Percentiles rank a stretch among this genome's conserved stretches.
Evolutionary conservation across 1,140 invertebrate genomes (phyloP).

Genomic region (Tetraneura akinire): DNA sequence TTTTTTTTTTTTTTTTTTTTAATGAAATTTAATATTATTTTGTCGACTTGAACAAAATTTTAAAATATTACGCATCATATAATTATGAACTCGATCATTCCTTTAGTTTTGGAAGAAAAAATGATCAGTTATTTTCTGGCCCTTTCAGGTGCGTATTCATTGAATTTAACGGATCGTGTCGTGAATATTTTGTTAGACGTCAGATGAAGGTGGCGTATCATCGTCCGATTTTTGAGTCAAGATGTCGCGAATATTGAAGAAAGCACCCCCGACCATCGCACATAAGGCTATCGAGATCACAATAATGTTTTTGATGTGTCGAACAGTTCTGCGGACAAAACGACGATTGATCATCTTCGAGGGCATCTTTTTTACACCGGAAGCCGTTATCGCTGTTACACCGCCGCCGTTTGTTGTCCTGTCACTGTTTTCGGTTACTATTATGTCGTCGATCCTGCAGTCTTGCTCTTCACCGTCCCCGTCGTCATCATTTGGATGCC

Average conservation of each 20-base stretch:
- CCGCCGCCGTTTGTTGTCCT: not conserved
- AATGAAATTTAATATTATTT: too few relatives aligned
- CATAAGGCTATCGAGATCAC: not conserved
- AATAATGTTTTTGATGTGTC: not conserved
- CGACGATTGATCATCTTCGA: not conserved
- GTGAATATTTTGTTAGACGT: not conserved
- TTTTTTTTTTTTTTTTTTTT: not conserved
- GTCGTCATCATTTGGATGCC: not conserved
- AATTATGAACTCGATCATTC: too few relatives aligned
- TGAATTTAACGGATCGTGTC: not conserved
- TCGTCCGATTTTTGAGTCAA: not conserved
- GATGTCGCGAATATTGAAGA: constrained; percentile 16
- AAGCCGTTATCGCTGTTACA: not conserved
- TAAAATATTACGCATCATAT: too few relatives aligned
- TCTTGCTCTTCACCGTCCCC: not conserved
- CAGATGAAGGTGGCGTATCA: not conserved
- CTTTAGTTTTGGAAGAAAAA: too few relatives aligned
- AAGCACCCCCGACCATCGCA: not conserved
- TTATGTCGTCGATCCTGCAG: not conserved
- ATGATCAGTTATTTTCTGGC: too few relatives aligned
- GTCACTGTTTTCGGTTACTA: not conserved
- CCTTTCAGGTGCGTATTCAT: not conserved
- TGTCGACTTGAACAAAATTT: too few relatives aligned
- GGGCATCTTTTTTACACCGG: too few relatives aligned
- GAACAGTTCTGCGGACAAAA: not conserved